Base-by-base conservation (phyloP, 2,888 invertebrate species). In the Odontocolon sp. region DNA sequence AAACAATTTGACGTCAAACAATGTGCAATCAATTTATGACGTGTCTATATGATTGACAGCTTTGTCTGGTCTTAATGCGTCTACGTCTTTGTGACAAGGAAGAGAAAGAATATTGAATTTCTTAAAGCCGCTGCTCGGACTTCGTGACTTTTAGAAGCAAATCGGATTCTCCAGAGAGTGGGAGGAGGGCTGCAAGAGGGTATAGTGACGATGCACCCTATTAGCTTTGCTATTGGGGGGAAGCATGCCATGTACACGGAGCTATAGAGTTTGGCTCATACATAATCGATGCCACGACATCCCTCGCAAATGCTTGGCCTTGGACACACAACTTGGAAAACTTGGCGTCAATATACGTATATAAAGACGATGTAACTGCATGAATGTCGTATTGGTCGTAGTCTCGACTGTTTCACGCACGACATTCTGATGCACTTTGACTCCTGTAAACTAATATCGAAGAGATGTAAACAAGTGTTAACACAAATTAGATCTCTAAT, bases 221-320 rank as follows among this genome's bases (percentile, higher is more conserved):
- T 52, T 71, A 63, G 74, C 72, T 69, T 77, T 69, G 75, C 76
- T 68, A 80, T 82, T 81, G 77, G 61, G 38, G 52, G 63, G 36
- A 64, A 64, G 66, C 64, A 61, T 56, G 61, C 40, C 47, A 52
- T 26, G 64, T 67, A 36, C 57, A n/a, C 33, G 76, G 56, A 77
- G 78, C 74, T 82, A 80, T 77, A 80, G 81, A 84, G 84, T 83
- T 82, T 78, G 80, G 83, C 82, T 85, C 86, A 79, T 83, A 80
- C 84, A 84, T 85, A 87, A 87, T 87, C 87, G 87, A 87, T 87
- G 84, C 86, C 80, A 74, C 82, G 80, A 81, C 80, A 81, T 78
- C 75, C 78, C 81, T 79, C 80, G 80, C 77, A 79, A 80, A 78
- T n/a, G 75, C 78, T 77, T 81, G 79, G 78, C 82, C 83, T 82